A percentile compares a stretch with the other conserved stretches of the same genome.
Conservation (phyloP, 2,888 invertebrate species). For the Raillietiella orientalis region DNA sequence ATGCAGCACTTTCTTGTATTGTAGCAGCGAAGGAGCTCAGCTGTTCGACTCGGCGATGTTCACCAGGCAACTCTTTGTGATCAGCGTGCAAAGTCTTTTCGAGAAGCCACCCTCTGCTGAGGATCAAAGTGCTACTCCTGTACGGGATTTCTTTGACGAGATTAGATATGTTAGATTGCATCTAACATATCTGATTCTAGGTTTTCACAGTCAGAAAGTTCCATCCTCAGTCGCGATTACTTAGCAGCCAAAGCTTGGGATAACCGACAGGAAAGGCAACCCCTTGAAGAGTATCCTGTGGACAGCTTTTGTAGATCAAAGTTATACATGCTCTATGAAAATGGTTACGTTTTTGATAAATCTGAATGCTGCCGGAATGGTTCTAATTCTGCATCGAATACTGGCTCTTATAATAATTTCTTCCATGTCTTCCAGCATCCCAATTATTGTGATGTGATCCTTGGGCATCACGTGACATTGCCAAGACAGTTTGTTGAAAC, state of each 20-base stretch:
- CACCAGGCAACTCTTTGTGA: conserved; percentile 91
- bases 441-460: too few relatives aligned
- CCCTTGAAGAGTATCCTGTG: conserved; percentile 83
- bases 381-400: conserved; percentile 90
- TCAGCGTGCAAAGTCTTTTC: conserved; percentile 44
- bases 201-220: conserved; percentile 89
- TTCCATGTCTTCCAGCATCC: too few relatives aligned
- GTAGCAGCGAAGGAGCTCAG: conserved; percentile 98
- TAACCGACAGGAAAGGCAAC: conserved; percentile 90
- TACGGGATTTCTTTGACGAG: conserved; percentile 95
- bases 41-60: conserved; percentile 98
- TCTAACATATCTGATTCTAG: conserved; percentile 98
- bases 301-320: too few relatives aligned
- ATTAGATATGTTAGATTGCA: too few relatives aligned
- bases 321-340: conserved; percentile 91
- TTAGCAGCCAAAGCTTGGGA: conserved; percentile 99
- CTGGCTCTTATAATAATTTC: conserved; percentile 98
- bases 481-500: too few relatives aligned
- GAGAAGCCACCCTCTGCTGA: too few relatives aligned
- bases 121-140: conserved; percentile 94
- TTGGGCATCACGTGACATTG: too few relatives aligned
- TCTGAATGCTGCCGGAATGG: conserved; percentile 99
- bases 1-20: conserved; percentile 96
- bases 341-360: conserved; percentile 99
- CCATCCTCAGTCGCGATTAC: conserved; percentile 97